A percentile compares a stretch with the other conserved stretches of the same genome.
Evolutionary conservation across 2,113 vertebrate species (phyloP).

Genomic region (Coptodon bakossiorum): DNA sequence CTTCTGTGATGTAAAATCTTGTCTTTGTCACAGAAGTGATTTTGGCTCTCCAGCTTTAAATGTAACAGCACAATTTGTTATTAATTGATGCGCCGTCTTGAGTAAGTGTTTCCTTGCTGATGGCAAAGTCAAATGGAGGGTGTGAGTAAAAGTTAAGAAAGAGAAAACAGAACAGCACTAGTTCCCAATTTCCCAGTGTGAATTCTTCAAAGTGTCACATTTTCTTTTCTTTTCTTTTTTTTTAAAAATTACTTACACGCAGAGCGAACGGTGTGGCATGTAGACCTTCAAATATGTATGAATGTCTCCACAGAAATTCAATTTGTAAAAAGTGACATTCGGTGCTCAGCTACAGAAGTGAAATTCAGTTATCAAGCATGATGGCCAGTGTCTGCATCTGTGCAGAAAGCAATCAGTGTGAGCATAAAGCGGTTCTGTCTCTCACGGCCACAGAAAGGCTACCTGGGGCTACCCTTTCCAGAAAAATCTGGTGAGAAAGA

Average conservation of each 20-base stretch:
- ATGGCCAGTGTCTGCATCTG: conserved; percentile 1
- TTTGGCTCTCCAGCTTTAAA: not conserved
- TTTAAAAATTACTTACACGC: not conserved
- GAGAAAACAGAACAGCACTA: not conserved
- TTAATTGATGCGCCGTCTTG: not conserved
- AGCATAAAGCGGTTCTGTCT: conserved; percentile 10
- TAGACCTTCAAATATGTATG: not conserved
- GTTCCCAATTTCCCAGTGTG: not conserved
- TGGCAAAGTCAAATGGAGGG: conserved; percentile 28
- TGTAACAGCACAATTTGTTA: not conserved
- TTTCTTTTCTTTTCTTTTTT: not conserved
- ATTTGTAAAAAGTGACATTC: not conserved
- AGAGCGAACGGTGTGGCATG: not conserved
- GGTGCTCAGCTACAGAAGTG: not conserved
- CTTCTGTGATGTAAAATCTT: not conserved
- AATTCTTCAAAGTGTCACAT: not conserved
- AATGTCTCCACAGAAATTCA: not conserved
- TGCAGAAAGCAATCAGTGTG: conserved; percentile 28
- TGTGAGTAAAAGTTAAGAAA: not conserved
- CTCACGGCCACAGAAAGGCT: conserved; percentile 27
- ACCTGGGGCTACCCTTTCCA: not conserved
- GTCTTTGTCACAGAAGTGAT: not conserved
- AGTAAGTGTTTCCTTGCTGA: conserved; percentile 3
- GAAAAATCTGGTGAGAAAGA: not conserved
- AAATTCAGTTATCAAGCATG: not conserved